Base-by-base conservation (phyloP, 2,797 vertebrate genomes). In the Sphenopsis melanotis region DNA sequence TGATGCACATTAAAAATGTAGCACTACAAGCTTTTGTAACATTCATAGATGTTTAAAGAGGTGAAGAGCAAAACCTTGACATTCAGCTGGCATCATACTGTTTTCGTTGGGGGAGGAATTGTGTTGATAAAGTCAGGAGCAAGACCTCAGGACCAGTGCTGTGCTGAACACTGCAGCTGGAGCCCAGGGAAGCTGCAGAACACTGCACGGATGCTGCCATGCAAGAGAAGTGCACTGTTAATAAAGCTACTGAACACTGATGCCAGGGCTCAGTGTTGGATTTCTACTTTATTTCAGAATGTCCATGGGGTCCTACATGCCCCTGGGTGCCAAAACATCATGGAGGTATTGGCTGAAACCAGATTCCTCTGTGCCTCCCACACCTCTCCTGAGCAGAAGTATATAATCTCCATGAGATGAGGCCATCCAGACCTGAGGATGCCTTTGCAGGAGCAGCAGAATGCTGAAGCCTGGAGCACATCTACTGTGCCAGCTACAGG, bases 1-100 rank as follows among this genome's bases (percentile, higher is more conserved):
- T 65, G 79, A 91, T 80, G 64, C 71, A 80, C 65, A 96, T 96
- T 87, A 96, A 96, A 97, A 95, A 95, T 92, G 46, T 34, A 96
- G 47, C 26, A 2, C 63, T 91, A 68, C 53, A 94, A 68, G 87
- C 60, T 85, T 95, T 94, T 7, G 2, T 84, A 94, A 84, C 77
- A 83, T 69, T 95, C 79, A 53, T 74, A 79, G 91, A 71, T 71
- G 50, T 69, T 94, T 93, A 94, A 96, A 59, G 69, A 97, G 92
- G 90, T 86, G 81, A 96, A 87, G 44, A 93, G 36, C n/a, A 88
- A 95, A 96, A 76, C 41, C 36, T 65, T 88, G 85, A 94, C 68
- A n/a, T 89, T 83, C 78, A 37, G 46, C 57, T 94, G 85, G 78
- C 87, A 55, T 75, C 72, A 66, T 50, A 39, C 39, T 91, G 15